A percentile compares a stretch with the other conserved stretches of the same genome.
phyloP scores from a whole-genome alignment of 2,888 invertebrate species.

The Drosophila kambysellisi region DNA sequence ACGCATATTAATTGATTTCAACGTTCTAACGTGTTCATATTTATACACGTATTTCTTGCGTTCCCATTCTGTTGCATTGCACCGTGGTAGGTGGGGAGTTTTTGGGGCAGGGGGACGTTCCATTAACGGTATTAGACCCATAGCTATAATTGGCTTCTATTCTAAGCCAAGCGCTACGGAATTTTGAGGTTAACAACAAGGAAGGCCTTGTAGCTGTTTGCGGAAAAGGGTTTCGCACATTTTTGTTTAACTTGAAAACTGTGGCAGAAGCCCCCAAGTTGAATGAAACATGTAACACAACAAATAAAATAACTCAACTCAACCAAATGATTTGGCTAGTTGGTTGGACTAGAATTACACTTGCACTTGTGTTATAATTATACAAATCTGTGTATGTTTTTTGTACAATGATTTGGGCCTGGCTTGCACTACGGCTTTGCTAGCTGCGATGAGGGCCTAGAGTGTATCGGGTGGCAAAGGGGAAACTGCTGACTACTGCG shows the following conservation, averaged over 20 bases:
- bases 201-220: constrained; percentile 45
- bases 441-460: constrained; percentile 12
- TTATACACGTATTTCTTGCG: constrained; percentile 20
- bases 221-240: constrained; percentile 17
- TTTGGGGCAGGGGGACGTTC: constrained; percentile 2
- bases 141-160: constrained; percentile 56
- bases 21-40: constrained; percentile 7
- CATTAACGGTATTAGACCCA: constrained; percentile 56
- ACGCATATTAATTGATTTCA: neutral
- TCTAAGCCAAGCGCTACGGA: constrained; percentile 41
- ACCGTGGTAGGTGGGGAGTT: neutral
- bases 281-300: neutral
- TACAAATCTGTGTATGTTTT: constrained; percentile 4
- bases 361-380: constrained; percentile 4
- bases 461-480: neutral
- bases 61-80: constrained; percentile 24
- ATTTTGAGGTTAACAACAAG: constrained; percentile 50
- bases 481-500: neutral
- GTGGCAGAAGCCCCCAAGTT: neutral
- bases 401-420: constrained; percentile 7
- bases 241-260: neutral
- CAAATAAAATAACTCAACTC: neutral
- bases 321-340: neutral
- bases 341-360: neutral
- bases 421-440: neutral